Base-by-base conservation (phyloP, 1,140 invertebrate genomes). In the Neuroterus valhalla region DNA sequence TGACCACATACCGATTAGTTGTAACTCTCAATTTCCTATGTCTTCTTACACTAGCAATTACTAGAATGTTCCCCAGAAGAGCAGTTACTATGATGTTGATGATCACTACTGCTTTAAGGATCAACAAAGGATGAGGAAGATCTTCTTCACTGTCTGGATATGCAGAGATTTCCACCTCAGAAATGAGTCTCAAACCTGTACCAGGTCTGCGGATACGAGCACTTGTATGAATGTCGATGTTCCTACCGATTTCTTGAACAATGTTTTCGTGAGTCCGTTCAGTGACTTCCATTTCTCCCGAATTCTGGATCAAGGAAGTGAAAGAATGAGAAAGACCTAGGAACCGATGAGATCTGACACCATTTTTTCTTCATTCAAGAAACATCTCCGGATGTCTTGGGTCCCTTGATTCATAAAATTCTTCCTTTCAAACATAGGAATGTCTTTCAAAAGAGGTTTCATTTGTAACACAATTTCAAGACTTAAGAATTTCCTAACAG, bases 1-100 rank as follows among this genome's bases (percentile, higher is more conserved):
- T 97, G 31, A 98, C 97, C 68, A 99, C 96, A 90, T 98, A 98
- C 84, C 97, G 97, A 90, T 98, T 99, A 44, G 97, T 98, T 76
- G 97, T 96, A 69, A 97, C 94, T 3, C 87, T 93, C 55, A 98
- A 92, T 89, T 96, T 96, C 79, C 95, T 92, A 90, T 93, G 94
- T 55, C 93, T 90, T 89, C 95, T 93, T 66, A 96, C 95, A 82
- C 93, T 94, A 66, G 95, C 94, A 81, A 96, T 96, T 73, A 96
- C 94, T 70, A 96, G 86, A 44, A 94, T 89, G 87, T 96, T 97
- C 68, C 95, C 96, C 55, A 96, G 91, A 44, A 96, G 92, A 66
- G 95, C 94, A 4, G 93, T 93, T 12, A 94, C 86, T 80, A 96
- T 96, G 79, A 96, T 95, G 77, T 92, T 90, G 66, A 92, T 90